These are phyloP conservation scores for Enteromius unitaeniatus DNA, from an alignment of 2,797 vertebrate species.

Conservation along the genomic window DNA sequence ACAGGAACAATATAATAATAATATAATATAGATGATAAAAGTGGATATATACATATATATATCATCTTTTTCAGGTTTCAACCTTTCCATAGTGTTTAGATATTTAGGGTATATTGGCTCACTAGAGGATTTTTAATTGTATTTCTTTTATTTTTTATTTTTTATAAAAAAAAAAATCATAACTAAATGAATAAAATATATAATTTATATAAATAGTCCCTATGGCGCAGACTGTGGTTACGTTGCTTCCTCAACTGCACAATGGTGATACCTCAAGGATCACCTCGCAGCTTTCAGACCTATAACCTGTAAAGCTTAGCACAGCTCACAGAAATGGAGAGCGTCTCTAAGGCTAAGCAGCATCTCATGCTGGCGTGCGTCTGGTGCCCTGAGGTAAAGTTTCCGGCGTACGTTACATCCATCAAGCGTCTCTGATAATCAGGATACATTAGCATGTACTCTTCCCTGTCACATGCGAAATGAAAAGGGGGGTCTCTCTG, in stretches of 20 bases:
- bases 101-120: too few relatives aligned
- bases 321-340: not conserved
- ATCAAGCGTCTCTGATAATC: conserved; percentile 54
- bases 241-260: not conserved
- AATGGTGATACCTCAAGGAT: not conserved
- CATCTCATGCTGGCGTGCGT: conserved; percentile 12
- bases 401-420: conserved; percentile 7
- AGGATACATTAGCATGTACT: conserved; percentile 54
- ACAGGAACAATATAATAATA: not conserved
- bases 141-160: not conserved
- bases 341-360: not conserved
- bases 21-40: not conserved
- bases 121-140: not conserved
- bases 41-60: too few relatives aligned
- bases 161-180: not conserved
- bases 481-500: conserved; percentile 37
- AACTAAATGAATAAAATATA: not conserved
- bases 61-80: too few relatives aligned
- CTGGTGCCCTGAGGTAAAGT: conserved; percentile 38
- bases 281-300: not conserved
- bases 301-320: not conserved
- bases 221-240: not conserved
- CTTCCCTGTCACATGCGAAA: conserved; percentile 42
- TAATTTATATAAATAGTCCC: not conserved
- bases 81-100: too few relatives aligned